Base-by-base conservation (phyloP, 2,113 vertebrate genomes). In the Etheostoma cragini region DNA sequence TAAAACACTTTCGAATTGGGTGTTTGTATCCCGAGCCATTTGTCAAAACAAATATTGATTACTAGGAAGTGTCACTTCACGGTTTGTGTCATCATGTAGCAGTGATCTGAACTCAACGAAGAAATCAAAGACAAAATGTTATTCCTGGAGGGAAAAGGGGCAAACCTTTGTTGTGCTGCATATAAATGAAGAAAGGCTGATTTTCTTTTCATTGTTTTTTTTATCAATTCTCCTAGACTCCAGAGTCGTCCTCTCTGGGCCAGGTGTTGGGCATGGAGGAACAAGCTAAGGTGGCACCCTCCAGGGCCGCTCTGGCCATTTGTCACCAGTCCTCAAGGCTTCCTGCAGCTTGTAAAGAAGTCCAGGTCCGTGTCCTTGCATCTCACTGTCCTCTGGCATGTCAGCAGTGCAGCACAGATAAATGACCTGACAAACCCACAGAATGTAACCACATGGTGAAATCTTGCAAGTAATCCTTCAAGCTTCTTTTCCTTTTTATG, bases 301-400 rank as follows among this genome's bases (percentile, higher is more conserved):
- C 54, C 63, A 0, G 57, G 64, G 70, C 73, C 14, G 19, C 69
- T 76, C 26, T n/a, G 68, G 81, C 65, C 63, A 82, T 91, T 89
- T 80, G 87, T 91, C 85, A 82, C 14, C 38, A 0, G 38, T 78
- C 66, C 62, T 80, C 82, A 47, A 85, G 82, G 76, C 72, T 68
- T 89, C 69, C 65, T 67, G 81, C 83, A 62, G 72, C 82, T 87
- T 66, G 72, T 60, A 49, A 71, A 87, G 69, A 74, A 67, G 71
- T 75, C 19, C 64, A 80, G 82, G 84, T 87, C 78, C 17, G 69
- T 1, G 84, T 89, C 87, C 87, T 88, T 85, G 85, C 42, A 45
- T 72, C 74, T 76, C 30, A 17, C 52, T 24, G 76, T 84, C 81
- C 74, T 78, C 73, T 67, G 45, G 78, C n/a, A 68, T 83, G 85